Base-by-base conservation (phyloP, 2,888 invertebrate species). In the Euclidia mi region DNA sequence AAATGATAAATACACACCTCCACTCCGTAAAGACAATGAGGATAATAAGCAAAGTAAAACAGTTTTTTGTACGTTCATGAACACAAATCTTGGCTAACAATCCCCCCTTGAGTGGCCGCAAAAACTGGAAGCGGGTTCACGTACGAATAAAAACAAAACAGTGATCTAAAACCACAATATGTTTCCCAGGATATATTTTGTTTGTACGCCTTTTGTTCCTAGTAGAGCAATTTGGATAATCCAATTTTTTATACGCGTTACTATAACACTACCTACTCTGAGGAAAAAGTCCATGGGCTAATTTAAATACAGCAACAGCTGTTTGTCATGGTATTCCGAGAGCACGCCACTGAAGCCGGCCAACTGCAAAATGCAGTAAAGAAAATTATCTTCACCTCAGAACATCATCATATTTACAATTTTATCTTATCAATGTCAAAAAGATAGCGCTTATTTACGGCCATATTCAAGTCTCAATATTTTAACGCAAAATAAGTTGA, bases 21-120 rank as follows among this genome's bases (percentile, higher is more conserved):
- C 56, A 56, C 44, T 61, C 66, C 59, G 71, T 57, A 65, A 74
- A 72, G 56, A 68, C 76, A 78, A 80, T 75, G 73, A 76, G 73
- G 47, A 60, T 64, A 73, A 62, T 64, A 69, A 59, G 63, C 48
- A 50, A 72, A 73, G 72, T 69, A 72, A 76, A 59, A 48, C 32
- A 20, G 14, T 59, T 66, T 76, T 79, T 79, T 81, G 74, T 73
- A 75, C n/a, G n/a, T 63, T 68, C 52, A n/a, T 58, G 59, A 74
- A 64, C 75, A 84, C 82, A 86, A 85, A 84, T 86, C 84, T 81
- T 79, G 65, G 61, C 65, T 61, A 68, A 74, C 77, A 74, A 76
- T 71, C 69, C 76, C 72, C n/a, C 62, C 61, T 49, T 50, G 50
- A 57, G 61, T 66, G 66, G 60, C 62, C 71, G 78, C 81, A 85